Conservation (phyloP, 2,113 vertebrate species). For the Anolis sagrei region DNA sequence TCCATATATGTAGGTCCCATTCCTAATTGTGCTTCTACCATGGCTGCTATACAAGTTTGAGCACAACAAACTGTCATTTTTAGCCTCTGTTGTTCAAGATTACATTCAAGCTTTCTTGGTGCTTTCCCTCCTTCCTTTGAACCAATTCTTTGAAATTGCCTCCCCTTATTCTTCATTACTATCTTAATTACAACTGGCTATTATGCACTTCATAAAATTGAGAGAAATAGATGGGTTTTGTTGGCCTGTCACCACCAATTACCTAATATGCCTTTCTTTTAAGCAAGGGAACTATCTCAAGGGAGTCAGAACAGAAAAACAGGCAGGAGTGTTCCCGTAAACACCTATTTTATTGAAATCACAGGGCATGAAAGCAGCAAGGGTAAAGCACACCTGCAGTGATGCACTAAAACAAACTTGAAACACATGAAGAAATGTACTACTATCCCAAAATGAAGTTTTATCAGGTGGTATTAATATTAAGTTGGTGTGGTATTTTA, state of each 20-base stretch:
- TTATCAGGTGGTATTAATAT: neutral
- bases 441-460: neutral
- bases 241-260: conserved; percentile 54
- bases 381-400: conserved; percentile 39
- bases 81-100: neutral
- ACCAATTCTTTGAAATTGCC: conserved; percentile 35
- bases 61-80: neutral
- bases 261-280: conserved; percentile 42
- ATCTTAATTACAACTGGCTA: conserved; percentile 35
- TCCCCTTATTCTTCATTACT: conserved; percentile 47
- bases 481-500: too few relatives aligned
- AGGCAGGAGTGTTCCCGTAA: conserved; percentile 48
- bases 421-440: neutral
- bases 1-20: neutral
- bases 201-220: conserved; percentile 47
- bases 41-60: neutral
- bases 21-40: neutral
- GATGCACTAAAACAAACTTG: conserved; percentile 20
- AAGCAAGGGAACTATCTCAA: neutral
- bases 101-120: conserved; percentile 18
- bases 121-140: conserved; percentile 19
- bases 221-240: conserved; percentile 54
- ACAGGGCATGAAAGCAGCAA: conserved; percentile 47
- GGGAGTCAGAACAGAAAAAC: conserved; percentile 23
- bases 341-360: conserved; percentile 53